Evolutionary conservation across 2,113 vertebrate species (phyloP).

Genomic region (Myrmecophaga tridactyla): DNA sequence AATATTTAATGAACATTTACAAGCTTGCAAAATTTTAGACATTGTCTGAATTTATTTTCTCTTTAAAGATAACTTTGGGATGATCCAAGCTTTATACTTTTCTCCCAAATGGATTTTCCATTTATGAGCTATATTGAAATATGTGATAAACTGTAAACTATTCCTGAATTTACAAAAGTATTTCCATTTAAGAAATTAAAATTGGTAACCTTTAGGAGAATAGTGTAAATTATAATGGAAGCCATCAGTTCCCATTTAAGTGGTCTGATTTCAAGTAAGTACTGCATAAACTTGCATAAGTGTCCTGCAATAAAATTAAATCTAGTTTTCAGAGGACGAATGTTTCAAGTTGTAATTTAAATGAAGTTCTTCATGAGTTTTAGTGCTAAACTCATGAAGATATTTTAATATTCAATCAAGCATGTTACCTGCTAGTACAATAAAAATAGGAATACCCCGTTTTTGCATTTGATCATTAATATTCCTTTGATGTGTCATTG

Average conservation of each 20-base stretch:
- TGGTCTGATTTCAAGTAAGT: slow-evolving; percentile 29
- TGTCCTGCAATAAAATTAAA: background rate
- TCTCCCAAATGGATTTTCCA: background rate
- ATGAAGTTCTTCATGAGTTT: background rate
- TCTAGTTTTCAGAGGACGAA: background rate
- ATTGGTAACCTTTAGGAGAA: background rate
- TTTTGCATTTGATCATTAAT: background rate
- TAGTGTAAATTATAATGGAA: background rate
- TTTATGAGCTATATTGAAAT: background rate
- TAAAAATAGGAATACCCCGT: background rate
- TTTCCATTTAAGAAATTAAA: background rate
- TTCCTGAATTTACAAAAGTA: background rate
- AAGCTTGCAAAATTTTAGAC: background rate
- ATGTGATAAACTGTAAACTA: background rate
- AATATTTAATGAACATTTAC: slow-evolving; percentile 39
- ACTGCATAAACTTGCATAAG: background rate
- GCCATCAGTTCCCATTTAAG: background rate
- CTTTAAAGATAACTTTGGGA: background rate
- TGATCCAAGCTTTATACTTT: slow-evolving; percentile 5
- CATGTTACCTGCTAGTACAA: background rate
- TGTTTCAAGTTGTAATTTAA: background rate
- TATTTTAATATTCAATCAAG: slow-evolving; percentile 16
- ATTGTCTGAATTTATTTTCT: background rate
- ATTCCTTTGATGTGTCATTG: background rate
- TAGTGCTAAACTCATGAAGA: background rate